Evolutionary conservation across 2,888 invertebrate species (phyloP).

Genomic region (Noctua janthina): DNA sequence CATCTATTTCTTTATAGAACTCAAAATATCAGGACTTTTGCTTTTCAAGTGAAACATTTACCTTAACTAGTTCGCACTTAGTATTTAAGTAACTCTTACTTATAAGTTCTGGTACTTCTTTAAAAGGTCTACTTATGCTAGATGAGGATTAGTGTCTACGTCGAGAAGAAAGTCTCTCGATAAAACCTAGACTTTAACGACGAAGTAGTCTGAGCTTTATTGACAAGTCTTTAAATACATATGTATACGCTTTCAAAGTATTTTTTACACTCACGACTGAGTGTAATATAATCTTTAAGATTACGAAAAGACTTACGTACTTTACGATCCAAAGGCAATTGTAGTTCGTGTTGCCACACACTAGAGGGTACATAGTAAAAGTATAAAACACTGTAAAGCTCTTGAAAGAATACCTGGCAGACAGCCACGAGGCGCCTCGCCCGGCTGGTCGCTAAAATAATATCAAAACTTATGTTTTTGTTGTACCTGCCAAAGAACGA

Average conservation of each 20-base stretch:
- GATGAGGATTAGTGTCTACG: not conserved
- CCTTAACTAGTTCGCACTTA: not conserved
- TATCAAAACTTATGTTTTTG: slow-evolving; percentile 68
- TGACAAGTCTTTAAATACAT: slow-evolving; percentile 18
- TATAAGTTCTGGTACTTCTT: not conserved
- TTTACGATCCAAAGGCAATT: slow-evolving; percentile 12
- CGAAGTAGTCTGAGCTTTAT: not conserved
- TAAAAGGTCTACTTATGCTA: not conserved
- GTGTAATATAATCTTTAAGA: not conserved
- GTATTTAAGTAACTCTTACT: not conserved
- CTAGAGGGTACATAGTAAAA: slow-evolving; percentile 12
- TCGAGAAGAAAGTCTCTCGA: slow-evolving; percentile 18
- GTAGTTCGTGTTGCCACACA: slow-evolving; percentile 28
- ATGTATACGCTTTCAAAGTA: not conserved
- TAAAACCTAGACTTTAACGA: slow-evolving; percentile 9
- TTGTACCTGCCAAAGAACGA: slow-evolving; percentile 66
- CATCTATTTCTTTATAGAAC: not conserved
- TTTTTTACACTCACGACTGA: not conserved
- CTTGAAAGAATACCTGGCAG: slow-evolving; percentile 64
- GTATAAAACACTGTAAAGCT: slow-evolving; percentile 36
- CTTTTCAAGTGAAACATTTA: not conserved
- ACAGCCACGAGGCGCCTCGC: slow-evolving; percentile 71
- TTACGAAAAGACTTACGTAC: not conserved
- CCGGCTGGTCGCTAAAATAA: slow-evolving; percentile 62
- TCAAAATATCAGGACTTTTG: not conserved